Evolutionary conservation across 2,888 invertebrate species (phyloP).

Genomic region (Tinea semifulvella): DNA sequence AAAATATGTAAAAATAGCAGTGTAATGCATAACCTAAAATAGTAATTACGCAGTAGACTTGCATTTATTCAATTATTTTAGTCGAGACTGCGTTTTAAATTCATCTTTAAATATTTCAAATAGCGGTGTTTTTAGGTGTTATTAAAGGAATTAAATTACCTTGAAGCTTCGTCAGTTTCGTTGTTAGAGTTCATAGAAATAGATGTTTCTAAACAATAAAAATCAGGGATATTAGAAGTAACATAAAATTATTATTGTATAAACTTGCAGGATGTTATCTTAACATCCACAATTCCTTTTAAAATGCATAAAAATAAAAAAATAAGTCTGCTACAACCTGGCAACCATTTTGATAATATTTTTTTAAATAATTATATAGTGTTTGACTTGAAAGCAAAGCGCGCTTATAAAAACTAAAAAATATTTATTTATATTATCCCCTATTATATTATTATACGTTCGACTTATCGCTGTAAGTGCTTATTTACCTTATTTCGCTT

Average conservation of each 20-base stretch:
- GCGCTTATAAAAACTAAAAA: too few relatives aligned
- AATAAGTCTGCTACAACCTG: slow-evolving; percentile 27
- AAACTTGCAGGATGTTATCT: slow-evolving; percentile 2
- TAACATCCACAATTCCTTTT: slow-evolving; percentile 28
- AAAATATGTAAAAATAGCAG: slow-evolving; percentile 60
- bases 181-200: slow-evolving; percentile 67
- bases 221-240: slow-evolving; percentile 19
- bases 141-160: slow-evolving; percentile 33
- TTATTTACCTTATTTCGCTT: too few relatives aligned
- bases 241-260: not conserved
- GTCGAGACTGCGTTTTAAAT: slow-evolving; percentile 14
- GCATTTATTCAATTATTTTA: too few relatives aligned
- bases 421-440: too few relatives aligned
- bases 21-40: slow-evolving; percentile 47
- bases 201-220: slow-evolving; percentile 38
- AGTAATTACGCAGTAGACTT: not conserved
- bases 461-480: too few relatives aligned
- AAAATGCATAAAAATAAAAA: slow-evolving; percentile 35
- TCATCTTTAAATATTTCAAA: slow-evolving; percentile 11
- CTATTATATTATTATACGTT: too few relatives aligned
- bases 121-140: slow-evolving; percentile 12
- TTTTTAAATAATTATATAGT: not conserved
- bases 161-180: slow-evolving; percentile 67
- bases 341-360: slow-evolving; percentile 45
- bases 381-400: too few relatives aligned